Conservation (phyloP, 2,888 invertebrate species). For the Trichacis sp. region DNA sequence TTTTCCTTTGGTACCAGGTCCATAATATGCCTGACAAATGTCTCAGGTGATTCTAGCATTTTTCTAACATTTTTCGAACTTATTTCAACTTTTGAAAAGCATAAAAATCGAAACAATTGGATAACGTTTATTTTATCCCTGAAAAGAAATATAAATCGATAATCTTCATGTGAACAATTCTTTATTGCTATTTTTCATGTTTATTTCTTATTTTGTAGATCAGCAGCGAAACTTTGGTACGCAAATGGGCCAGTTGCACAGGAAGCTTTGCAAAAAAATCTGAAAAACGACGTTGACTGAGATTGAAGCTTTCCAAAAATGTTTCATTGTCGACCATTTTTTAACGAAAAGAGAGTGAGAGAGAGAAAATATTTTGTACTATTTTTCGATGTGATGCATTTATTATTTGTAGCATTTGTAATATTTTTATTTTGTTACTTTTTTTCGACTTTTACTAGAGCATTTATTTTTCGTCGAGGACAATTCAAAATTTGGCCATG, state of each 20-base stretch:
- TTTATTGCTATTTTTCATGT: too few relatives aligned
- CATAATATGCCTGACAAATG: conserved; percentile 74
- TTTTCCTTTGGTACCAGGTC: conserved; percentile 77
- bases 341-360: background rate
- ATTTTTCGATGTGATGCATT: background rate
- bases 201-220: conserved; percentile 39
- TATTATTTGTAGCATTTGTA: background rate
- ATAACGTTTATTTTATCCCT: too few relatives aligned
- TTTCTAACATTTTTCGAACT: too few relatives aligned
- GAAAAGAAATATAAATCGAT: too few relatives aligned
- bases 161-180: too few relatives aligned
- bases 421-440: background rate
- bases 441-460: too few relatives aligned
- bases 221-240: conserved; percentile 54
- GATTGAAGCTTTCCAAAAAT: conserved; percentile 10
- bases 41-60: background rate
- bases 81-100: too few relatives aligned
- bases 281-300: conserved; percentile 13
- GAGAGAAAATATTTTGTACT: too few relatives aligned
- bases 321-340: background rate
- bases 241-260: conserved; percentile 31
- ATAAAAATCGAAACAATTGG: too few relatives aligned
- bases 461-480: too few relatives aligned
- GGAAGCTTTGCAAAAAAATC: conserved; percentile 24
- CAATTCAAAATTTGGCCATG: too few relatives aligned